phyloP scores from a whole-genome alignment of 2,888 invertebrate species.

The Lordiphosa andalusiaca region DNA sequence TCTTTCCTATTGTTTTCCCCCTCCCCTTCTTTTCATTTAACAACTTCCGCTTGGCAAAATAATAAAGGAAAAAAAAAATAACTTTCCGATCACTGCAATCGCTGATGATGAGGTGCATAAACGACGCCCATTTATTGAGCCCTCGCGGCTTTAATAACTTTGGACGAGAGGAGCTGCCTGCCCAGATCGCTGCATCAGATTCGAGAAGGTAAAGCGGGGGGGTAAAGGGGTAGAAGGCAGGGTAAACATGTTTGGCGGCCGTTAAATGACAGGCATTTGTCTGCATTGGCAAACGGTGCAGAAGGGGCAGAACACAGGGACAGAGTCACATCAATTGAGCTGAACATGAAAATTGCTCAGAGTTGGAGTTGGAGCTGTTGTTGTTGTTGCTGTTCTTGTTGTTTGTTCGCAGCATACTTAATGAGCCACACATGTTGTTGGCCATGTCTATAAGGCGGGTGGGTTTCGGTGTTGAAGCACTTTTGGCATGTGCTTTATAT shows the following conservation, averaged over 20 bases:
- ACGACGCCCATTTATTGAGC: slow-evolving; percentile 75
- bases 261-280: slow-evolving; percentile 74
- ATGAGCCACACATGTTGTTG: slow-evolving; percentile 64
- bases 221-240: neutral
- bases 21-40: slow-evolving; percentile 40
- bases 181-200: slow-evolving; percentile 27
- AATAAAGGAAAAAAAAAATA: slow-evolving; percentile 1
- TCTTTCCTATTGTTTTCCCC: slow-evolving; percentile 4
- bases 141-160: slow-evolving; percentile 66
- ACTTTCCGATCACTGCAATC: slow-evolving; percentile 63
- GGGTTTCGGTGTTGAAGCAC: slow-evolving; percentile 9
- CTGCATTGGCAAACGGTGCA: slow-evolving; percentile 40
- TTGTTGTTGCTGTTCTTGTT: slow-evolving; percentile 28
- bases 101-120: slow-evolving; percentile 75
- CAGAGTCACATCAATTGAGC: slow-evolving; percentile 61
- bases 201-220: slow-evolving; percentile 4
- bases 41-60: slow-evolving; percentile 60
- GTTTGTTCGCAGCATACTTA: slow-evolving; percentile 55
- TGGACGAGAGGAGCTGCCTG: slow-evolving; percentile 17
- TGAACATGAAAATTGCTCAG: slow-evolving; percentile 70
- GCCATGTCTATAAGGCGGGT: slow-evolving; percentile 28
- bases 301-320: neutral
- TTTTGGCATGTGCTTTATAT: slow-evolving; percentile 31
- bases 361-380: slow-evolving; percentile 16
- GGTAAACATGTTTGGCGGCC: slow-evolving; percentile 64